Evolutionary conservation across 2,888 invertebrate genomes (phyloP), one percentile per base, ranked within the genome.

Genomic region (Venustoraphidia nigricollis): DNA sequence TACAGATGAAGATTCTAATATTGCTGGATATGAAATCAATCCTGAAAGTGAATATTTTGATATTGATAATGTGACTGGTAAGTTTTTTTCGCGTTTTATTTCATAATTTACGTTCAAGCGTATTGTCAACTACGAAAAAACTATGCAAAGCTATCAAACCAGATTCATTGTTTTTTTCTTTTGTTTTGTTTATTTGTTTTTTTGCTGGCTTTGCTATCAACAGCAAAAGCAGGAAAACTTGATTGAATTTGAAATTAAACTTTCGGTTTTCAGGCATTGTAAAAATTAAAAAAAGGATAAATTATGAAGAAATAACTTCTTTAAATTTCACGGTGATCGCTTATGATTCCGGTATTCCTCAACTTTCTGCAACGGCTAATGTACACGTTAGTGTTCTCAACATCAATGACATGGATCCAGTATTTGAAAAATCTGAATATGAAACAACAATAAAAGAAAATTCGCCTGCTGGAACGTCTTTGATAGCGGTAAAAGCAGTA

Each of bases 381-480:
- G 79, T 95, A 1, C 72, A 73, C 8, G 86, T 94, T 0, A 77
- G 78, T 44, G 73, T 95, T 2, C 70, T 79, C 36, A 93, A 94
- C 61, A 76, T 88, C 0, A 94, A 95, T 57, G 93, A 94, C 58
- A 88, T 90, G 60, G 81, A 83, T 60, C 94, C 94, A 0, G 70
- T 72, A 44, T 94, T 94, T 63, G 71, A 72, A 1, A 72, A 77
- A 51, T 67, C 73, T 44, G 66, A 68, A 8, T 92, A 92, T 60
- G 76, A 79, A 47, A 83, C 82, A 0, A 74, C 75, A 1, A 74
- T 92, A 1, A 69, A 76, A 1, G 92, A 93, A 64, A 88, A 91
- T 60, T 75, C 87, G 0, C 74, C 77, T 0, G 72, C 74, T 0
- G 87, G 83, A 0, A 86, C 86, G 0, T 74, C 73, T 4, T 79